These are phyloP conservation scores for Chironomus striatipennis DNA, from an alignment of 1,140 invertebrate species.

Conservation along the genomic window DNA sequence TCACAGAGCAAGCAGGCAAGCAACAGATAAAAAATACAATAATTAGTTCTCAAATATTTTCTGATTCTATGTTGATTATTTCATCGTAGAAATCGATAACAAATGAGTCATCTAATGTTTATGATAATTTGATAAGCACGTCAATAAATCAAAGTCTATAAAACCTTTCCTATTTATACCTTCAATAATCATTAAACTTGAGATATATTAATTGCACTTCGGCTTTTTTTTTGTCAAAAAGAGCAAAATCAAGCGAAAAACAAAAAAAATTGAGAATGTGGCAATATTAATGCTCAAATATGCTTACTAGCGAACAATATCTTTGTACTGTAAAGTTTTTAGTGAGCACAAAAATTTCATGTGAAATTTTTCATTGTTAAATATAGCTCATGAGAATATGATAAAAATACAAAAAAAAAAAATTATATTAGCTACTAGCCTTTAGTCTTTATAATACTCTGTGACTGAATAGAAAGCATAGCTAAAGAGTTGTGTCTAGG, in stretches of 20 bases:
- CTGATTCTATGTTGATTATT: too few relatives aligned
- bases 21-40: too few relatives aligned
- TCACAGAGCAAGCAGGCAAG: too few relatives aligned
- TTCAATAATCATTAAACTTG: too few relatives aligned
- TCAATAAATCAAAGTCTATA: too few relatives aligned
- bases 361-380: constrained; percentile 15
- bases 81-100: too few relatives aligned
- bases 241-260: not conserved
- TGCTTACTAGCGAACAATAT: not conserved
- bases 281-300: not conserved
- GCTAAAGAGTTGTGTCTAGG: too few relatives aligned
- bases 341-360: constrained; percentile 8
- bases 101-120: too few relatives aligned
- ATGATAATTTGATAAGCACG: too few relatives aligned
- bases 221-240: constrained; percentile 25
- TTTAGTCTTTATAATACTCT: too few relatives aligned
- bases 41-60: too few relatives aligned
- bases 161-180: too few relatives aligned
- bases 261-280: constrained; percentile 5
- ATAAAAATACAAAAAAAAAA: not conserved
- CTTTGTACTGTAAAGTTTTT: not conserved
- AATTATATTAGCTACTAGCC: not conserved
- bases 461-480: not conserved
- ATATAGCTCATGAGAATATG: constrained; percentile 17
- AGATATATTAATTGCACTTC: constrained; percentile 13